Percentiles rank a stretch among this genome's conserved stretches.
phyloP scores from a whole-genome alignment of 2,113 vertebrate genomes.

The Aphyosemion australe region DNA sequence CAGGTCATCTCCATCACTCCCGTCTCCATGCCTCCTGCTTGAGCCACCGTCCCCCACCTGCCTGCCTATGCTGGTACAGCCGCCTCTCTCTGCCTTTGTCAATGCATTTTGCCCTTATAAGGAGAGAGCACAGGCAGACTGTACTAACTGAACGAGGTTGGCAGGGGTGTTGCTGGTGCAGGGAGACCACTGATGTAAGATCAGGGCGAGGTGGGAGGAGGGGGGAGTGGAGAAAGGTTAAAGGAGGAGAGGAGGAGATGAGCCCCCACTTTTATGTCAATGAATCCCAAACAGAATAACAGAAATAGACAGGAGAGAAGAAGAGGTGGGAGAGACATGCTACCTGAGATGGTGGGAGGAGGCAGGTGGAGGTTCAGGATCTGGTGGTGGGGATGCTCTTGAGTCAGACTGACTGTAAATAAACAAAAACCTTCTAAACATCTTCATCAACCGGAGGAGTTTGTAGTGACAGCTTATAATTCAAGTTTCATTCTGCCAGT shows the following conservation, averaged over 20 bases:
- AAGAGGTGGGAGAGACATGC: slow-evolving; percentile 11
- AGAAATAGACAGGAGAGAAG: slow-evolving; percentile 66
- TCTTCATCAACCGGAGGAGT: slow-evolving; percentile 16
- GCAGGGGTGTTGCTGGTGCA: slow-evolving; percentile 72
- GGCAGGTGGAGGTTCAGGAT: slow-evolving; percentile 46
- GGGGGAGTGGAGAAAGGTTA: slow-evolving; percentile 19
- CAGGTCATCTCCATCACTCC: not conserved
- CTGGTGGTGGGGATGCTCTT: slow-evolving; percentile 28
- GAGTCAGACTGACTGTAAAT: slow-evolving; percentile 3
- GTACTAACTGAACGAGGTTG: slow-evolving; percentile 71
- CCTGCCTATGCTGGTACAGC: slow-evolving; percentile 68
- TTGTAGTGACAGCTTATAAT: slow-evolving; percentile 15
- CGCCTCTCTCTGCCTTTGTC: slow-evolving; percentile 73
- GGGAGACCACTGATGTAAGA: slow-evolving; percentile 39
- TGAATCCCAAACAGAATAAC: slow-evolving; percentile 65
- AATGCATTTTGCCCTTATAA: slow-evolving; percentile 86
- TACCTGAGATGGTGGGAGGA: slow-evolving; percentile 28
- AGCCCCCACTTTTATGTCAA: slow-evolving; percentile 65
- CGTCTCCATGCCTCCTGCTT: slow-evolving; percentile 23
- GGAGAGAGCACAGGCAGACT: slow-evolving; percentile 80
- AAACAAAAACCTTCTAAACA: slow-evolving; percentile 13
- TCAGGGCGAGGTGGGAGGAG: slow-evolving; percentile 33
- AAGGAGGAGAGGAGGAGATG: slow-evolving; percentile 2
- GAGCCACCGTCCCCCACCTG: slow-evolving; percentile 66
- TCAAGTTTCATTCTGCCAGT: slow-evolving; percentile 19